Conservation (phyloP, 2,797 vertebrate genomes). For the Tenualosa ilisha region DNA sequence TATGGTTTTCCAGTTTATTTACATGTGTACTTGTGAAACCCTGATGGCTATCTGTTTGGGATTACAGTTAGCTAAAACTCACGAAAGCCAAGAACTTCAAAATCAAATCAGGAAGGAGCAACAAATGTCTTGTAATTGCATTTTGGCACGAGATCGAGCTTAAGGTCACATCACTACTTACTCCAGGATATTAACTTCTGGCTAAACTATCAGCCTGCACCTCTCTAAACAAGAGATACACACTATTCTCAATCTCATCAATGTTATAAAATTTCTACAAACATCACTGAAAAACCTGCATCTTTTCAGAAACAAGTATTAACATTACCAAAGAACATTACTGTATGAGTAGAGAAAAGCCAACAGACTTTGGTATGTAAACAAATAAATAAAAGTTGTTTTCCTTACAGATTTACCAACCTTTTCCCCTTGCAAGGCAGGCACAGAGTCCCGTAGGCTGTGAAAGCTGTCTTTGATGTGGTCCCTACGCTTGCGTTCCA, state of each 20-base stretch:
- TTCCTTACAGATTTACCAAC: constrained; percentile 76
- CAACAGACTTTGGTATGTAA: neutral
- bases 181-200: neutral
- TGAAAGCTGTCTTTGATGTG: constrained; percentile 99
- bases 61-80: constrained; percentile 45
- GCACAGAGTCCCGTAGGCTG: constrained; percentile 97
- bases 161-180: constrained; percentile 45
- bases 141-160: constrained; percentile 62
- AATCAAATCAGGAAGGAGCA: constrained; percentile 70
- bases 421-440: constrained; percentile 98
- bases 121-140: constrained; percentile 64
- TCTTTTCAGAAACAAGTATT: neutral
- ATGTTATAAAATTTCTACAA: neutral
- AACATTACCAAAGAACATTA: neutral
- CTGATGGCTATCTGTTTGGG: constrained; percentile 19
- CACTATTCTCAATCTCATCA: neutral
- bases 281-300: neutral
- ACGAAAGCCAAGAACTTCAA: constrained; percentile 57
- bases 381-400: neutral
- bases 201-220: neutral
- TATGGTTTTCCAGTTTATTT: neutral
- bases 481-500: constrained; percentile 99
- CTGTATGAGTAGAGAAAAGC: neutral
- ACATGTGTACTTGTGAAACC: neutral
- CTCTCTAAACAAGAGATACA: neutral